A percentile compares a stretch with the other conserved stretches of the same genome.
Conservation (phyloP, 2,888 invertebrate species). For the Microplitis deprimator region DNA sequence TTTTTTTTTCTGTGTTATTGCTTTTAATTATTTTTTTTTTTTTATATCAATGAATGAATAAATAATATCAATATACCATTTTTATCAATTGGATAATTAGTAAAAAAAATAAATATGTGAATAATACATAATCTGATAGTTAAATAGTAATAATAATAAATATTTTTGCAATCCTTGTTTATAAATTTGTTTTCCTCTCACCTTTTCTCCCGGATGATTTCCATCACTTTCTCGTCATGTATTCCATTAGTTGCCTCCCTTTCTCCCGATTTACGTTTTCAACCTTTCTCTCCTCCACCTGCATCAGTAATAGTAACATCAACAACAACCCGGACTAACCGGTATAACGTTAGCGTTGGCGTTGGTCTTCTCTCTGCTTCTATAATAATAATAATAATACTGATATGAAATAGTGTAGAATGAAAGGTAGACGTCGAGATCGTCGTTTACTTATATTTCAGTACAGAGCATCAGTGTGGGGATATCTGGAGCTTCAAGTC, state of each 20-base stretch:
- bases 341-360: slow-evolving; percentile 20
- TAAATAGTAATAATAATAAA: background rate
- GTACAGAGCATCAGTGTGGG: slow-evolving; percentile 22
- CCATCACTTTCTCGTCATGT: slow-evolving; percentile 40
- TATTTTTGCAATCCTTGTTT: slow-evolving; percentile 28
- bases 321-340: slow-evolving; percentile 2
- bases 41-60: too few relatives aligned
- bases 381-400: background rate
- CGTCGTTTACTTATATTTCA: background rate
- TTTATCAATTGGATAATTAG: too few relatives aligned
- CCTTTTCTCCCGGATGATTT: slow-evolving; percentile 42
- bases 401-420: background rate
- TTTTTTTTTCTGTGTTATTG: too few relatives aligned
- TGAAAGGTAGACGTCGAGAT: slow-evolving; percentile 14
- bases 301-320: slow-evolving; percentile 8
- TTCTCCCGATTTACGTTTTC: slow-evolving; percentile 16
- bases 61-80: too few relatives aligned
- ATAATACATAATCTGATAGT: too few relatives aligned
- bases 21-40: too few relatives aligned
- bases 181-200: slow-evolving; percentile 42
- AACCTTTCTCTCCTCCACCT: slow-evolving; percentile 28
- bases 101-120: too few relatives aligned
- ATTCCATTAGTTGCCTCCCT: slow-evolving; percentile 28
- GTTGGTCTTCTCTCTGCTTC: background rate
- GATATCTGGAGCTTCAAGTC: slow-evolving; percentile 53